These are phyloP conservation scores for Smittia aterrima DNA, from an alignment of 2,888 invertebrate genomes.

Conservation along the genomic window DNA sequence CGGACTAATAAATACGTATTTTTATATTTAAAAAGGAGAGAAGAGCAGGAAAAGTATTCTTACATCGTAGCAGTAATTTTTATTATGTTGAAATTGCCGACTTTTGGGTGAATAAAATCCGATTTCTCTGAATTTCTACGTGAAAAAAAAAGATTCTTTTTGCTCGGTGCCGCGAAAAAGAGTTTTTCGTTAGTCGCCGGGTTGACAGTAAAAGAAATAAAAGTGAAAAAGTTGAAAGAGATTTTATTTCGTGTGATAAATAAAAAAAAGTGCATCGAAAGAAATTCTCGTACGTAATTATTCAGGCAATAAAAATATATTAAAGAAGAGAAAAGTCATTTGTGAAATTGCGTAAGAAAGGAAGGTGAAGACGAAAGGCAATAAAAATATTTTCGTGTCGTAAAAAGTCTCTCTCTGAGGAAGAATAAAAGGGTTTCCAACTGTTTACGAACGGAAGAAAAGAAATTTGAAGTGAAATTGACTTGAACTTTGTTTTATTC, in stretches of 20 bases:
- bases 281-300: background rate
- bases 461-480: background rate
- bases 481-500: background rate
- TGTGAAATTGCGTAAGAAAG: background rate
- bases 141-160: background rate
- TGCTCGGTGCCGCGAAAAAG: background rate
- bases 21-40: slow-evolving; percentile 43
- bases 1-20: slow-evolving; percentile 47
- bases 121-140: background rate
- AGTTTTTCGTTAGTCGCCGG: background rate
- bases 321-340: background rate
- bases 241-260: background rate
- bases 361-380: background rate
- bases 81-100: slow-evolving; percentile 39
- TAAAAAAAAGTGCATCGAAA: background rate
- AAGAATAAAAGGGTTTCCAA: slow-evolving; percentile 9
- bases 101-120: slow-evolving; percentile 27
- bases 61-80: slow-evolving; percentile 38
- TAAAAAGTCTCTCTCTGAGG: background rate
- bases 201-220: background rate
- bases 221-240: background rate
- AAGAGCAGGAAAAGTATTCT: slow-evolving; percentile 41
- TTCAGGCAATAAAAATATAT: background rate
- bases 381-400: background rate
- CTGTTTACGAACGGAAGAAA: background rate